Evolutionary conservation across 2,888 invertebrate genomes (phyloP).

Genomic region (Andrena hattorfiana): DNA sequence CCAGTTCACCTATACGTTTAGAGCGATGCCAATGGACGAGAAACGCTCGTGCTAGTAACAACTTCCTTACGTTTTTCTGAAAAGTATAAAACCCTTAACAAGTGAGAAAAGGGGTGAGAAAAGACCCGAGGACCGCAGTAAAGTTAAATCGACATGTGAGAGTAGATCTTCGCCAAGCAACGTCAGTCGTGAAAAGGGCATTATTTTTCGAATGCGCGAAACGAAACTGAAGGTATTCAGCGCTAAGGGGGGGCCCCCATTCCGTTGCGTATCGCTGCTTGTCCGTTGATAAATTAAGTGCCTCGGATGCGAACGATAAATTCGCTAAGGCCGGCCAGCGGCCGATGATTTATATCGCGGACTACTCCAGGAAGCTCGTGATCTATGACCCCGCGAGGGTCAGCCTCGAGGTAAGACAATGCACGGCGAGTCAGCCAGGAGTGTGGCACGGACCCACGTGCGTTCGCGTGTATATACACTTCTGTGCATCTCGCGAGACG

Average conservation of each 20-base stretch:
- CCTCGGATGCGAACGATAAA: conserved; percentile 78
- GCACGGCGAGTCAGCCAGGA: conserved; percentile 45
- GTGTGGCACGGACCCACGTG: conserved; percentile 60
- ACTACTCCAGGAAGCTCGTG: conserved; percentile 74
- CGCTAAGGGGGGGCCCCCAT: conserved; percentile 33
- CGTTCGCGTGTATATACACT: conserved; percentile 61
- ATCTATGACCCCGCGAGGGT: conserved; percentile 76
- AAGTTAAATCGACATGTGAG: too few species aligned
- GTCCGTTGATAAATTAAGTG: conserved; percentile 79
- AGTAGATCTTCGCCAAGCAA: not conserved
- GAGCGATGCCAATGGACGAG: too few species aligned
- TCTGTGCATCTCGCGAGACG: conserved; percentile 57
- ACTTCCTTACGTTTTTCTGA: too few species aligned
- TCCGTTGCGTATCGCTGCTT: conserved; percentile 66
- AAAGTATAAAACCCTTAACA: too few species aligned
- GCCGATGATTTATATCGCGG: conserved; percentile 78
- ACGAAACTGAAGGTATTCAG: conserved; percentile 42
- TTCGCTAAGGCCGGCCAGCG: conserved; percentile 75
- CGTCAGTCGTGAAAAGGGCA: not conserved
- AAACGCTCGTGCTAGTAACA: too few species aligned
- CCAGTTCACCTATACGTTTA: too few species aligned
- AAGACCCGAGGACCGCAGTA: too few species aligned
- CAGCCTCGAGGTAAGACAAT: conserved; percentile 77
- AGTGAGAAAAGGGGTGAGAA: too few species aligned
- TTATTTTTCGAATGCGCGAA: conserved; percentile 12